Evolutionary conservation across 1,140 invertebrate species (phyloP), one percentile per base, ranked within the genome.

Genomic region (Ctenoplectra terminalis): DNA sequence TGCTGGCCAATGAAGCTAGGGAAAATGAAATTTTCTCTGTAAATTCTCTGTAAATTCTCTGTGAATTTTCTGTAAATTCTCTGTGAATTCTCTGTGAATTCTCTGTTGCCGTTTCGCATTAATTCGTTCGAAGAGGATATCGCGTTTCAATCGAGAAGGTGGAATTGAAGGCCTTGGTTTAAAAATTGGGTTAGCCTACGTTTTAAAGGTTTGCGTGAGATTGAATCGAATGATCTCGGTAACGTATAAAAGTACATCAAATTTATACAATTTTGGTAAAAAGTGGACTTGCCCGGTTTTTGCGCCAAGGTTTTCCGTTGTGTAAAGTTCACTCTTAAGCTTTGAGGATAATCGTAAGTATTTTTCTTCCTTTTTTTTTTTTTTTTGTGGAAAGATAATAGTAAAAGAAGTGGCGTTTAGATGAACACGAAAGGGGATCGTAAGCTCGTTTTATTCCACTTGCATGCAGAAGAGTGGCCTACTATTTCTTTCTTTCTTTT

Each of bases 381-480:
- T 13, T 26, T 0, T 23, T 52, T 7, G 1, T 11, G 13, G 23
- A 6, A 26, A 15, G 66, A 50, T 69, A 50, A 34, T 29, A 7
- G 29, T 17, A 0, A 20, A 9, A 13, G 6, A 34, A 50, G 34
- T 13, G 37, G 40, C 17, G 64, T 29, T 46, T 48, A 48, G 5
- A 29, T 4, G 48, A 26, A 46, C 48, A 5, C 26, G 31, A 34
- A 70, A 31, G 23, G 23, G 20, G 6, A 26, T 54, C 31, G 29
- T 5, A 8, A 66, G 20, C 26, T 13, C 34, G 31, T 69, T 69
- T 69, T 37, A 69, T 70, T 70, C n/a, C 7, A 9, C 13, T 54
- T 20, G 67, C 48, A 70, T 8, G 67, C 48, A 23, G 9, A 70
- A 52, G 6, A 13, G 23, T 70, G 48, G 67, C 67, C 48, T 70